Base-by-base conservation (phyloP, 2,888 invertebrate species). In the Stenodema calcarata region DNA sequence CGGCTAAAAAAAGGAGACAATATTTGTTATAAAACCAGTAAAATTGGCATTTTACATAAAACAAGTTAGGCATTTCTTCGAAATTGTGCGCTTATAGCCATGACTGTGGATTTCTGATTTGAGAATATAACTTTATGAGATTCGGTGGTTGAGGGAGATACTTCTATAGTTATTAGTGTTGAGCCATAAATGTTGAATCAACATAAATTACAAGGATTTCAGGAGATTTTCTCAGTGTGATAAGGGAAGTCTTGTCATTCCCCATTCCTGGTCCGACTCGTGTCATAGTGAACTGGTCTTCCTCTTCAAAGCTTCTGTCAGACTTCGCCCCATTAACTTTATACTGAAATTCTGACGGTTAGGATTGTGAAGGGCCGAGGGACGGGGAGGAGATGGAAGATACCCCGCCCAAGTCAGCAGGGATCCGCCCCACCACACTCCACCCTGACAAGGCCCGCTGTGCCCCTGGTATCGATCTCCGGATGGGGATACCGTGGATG, bases 261-360 rank as follows among this genome's bases (percentile, higher is more conserved):
- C 73, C 73, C 62, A 7, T 35, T 35, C 73, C 30, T 18, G 28
- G n/a, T 3, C 73, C 73, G 23, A 23, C 73, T 73, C 54, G 41
- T 41, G 35, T 73, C 73, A 35, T 16, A 73, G 35, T 73, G 73
- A 73, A 35, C 41, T 41, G 62, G 62, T 30, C 73, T 73, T 73
- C 73, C 73, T 73, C 73, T 35, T 73, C 73, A 73, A 73, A 73
- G 73, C 73, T 73, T n/a, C 73, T 73, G 73, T 73, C 73, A 73
- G 73, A 73, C 73, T 73, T 73, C 73, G 41, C 73, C 73, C 73
- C 73, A 73, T 73, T 73, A 73, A 73, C 73, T 73, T 73, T 73
- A 73, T 73, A 73, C 73, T 28, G 73, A 73, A 73, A 35, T 35
- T 73, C 73, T 73, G 73, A 73, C 73, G 73, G 73, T 28, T 30